These are phyloP conservation scores for Scrobipalpa costella DNA, from an alignment of 2,888 invertebrate genomes.

Conservation along the genomic window DNA sequence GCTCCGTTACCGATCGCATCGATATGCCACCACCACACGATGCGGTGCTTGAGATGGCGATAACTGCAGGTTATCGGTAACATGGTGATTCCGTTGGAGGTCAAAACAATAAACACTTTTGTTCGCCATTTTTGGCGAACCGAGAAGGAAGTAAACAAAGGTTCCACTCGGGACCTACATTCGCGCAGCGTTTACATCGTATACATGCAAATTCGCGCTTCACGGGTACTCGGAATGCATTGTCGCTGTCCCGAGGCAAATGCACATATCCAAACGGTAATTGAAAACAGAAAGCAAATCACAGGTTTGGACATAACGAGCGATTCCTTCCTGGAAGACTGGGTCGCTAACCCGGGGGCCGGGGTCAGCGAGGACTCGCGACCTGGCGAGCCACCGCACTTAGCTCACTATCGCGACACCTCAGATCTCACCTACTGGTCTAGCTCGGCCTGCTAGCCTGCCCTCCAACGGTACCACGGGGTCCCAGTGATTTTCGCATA, in stretches of 20 bases:
- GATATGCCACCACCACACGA: constrained; percentile 35
- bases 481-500: constrained; percentile 32
- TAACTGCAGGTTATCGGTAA: constrained; percentile 25
- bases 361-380: constrained; percentile 31
- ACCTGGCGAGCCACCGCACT: constrained; percentile 38
- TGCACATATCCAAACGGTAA: constrained; percentile 27
- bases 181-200: not conserved
- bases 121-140: constrained; percentile 17
- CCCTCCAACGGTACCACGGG: constrained; percentile 43
- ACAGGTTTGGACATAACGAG: constrained; percentile 43
- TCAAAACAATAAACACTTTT: constrained; percentile 24
- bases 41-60: constrained; percentile 35
- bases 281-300: constrained; percentile 25
- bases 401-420: constrained; percentile 34
- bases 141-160: constrained; percentile 18
- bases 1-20: constrained; percentile 55
- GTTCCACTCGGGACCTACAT: constrained; percentile 6
- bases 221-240: constrained; percentile 1
- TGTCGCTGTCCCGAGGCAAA: constrained; percentile 11
- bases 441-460: constrained; percentile 36
- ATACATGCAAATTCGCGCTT: constrained; percentile 17
- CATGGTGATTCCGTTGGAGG: constrained; percentile 20
- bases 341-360: constrained; percentile 35
- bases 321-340: constrained; percentile 40
- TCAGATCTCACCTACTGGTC: constrained; percentile 35